phyloP scores from a whole-genome alignment of 2,797 vertebrate genomes.

The Todus mexicanus region DNA sequence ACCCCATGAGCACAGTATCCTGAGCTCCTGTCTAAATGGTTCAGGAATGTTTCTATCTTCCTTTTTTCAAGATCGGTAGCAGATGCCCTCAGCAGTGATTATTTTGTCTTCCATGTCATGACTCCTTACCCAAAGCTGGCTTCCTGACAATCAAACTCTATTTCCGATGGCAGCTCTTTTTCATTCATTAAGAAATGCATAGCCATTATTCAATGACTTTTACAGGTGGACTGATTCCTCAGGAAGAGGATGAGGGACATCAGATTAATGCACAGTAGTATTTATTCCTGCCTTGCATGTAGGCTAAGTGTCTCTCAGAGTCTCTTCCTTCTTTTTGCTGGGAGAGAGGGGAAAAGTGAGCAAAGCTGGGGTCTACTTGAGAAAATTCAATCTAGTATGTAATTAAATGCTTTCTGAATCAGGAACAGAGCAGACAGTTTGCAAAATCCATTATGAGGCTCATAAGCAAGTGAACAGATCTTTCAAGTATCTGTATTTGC shows the following conservation, averaged over 20 bases:
- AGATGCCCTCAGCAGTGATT: constrained; percentile 5
- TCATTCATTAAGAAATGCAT: neutral
- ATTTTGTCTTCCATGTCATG: neutral
- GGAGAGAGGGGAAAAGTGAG: neutral
- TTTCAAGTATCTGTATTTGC: neutral
- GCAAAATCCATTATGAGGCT: neutral
- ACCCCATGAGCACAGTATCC: neutral
- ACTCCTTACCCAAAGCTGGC: neutral
- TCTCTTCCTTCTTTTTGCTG: accelerated
- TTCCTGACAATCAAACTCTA: neutral
- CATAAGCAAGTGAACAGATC: neutral
- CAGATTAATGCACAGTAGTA: neutral
- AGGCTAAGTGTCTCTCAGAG: neutral
- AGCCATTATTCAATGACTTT: neutral
- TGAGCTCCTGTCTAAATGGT: neutral
- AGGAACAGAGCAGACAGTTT: neutral
- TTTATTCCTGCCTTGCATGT: neutral
- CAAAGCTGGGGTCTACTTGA: neutral
- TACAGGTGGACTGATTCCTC: neutral
- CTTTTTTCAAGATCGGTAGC: neutral
- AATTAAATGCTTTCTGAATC: neutral
- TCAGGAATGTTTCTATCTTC: neutral
- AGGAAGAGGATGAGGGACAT: neutral
- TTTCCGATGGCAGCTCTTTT: neutral
- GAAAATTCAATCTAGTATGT: neutral